These are phyloP conservation scores for Agonopterix subpropinquella DNA, from an alignment of 2,888 invertebrate species.

Conservation along the genomic window DNA sequence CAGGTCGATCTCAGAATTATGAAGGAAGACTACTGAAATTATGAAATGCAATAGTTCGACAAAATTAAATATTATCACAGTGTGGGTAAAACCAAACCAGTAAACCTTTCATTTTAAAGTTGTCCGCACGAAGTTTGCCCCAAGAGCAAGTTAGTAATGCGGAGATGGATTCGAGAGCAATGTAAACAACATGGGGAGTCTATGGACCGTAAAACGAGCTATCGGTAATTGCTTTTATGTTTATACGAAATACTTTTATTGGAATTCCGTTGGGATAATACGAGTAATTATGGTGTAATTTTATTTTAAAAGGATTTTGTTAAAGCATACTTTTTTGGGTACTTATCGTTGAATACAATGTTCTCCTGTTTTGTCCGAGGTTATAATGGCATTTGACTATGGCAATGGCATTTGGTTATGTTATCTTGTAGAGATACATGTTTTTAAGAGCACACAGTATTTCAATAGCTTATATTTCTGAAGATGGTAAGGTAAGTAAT, in stretches of 20 bases:
- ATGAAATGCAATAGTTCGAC: not conserved
- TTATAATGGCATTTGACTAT: too few relatives aligned
- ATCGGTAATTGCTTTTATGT: constrained; percentile 5
- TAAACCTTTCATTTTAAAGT: constrained; percentile 59
- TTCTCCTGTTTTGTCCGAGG: too few relatives aligned
- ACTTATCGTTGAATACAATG: too few relatives aligned
- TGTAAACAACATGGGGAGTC: constrained; percentile 17
- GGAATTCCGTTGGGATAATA: not conserved
- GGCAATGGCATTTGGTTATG: too few relatives aligned
- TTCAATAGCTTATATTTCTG: too few relatives aligned
- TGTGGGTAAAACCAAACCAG: constrained; percentile 7
- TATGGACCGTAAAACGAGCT: constrained; percentile 2
- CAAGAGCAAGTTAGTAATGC: constrained; percentile 19
- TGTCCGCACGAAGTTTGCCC: constrained; percentile 32
- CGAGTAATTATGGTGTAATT: not conserved
- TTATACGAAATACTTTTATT: not conserved
- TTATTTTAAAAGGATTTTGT: too few relatives aligned
- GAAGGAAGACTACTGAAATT: too few relatives aligned
- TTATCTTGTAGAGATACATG: too few relatives aligned
- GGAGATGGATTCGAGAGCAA: constrained; percentile 19
- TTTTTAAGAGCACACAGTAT: too few relatives aligned
- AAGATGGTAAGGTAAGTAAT: too few relatives aligned
- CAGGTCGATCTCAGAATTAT: too few relatives aligned
- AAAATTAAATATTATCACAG: constrained; percentile 33
- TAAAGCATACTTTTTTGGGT: too few relatives aligned